Conservation (phyloP, 2,797 vertebrate genomes). For the Lutjanus argentimaculatus region DNA sequence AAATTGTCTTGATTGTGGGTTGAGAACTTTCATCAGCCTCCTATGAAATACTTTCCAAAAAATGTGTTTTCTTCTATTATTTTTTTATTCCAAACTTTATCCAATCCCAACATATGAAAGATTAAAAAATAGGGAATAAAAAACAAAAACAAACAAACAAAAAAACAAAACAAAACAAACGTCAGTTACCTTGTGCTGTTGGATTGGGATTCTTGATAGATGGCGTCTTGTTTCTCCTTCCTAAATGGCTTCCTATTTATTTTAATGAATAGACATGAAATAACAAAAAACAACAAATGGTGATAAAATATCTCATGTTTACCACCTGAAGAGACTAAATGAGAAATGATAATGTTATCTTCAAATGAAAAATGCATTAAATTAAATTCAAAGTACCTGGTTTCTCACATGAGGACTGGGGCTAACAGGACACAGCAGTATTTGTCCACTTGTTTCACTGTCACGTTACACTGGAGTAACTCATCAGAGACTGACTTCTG, state of each 20-base stretch:
- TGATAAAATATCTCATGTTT: not conserved
- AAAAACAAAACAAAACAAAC: too few relatives aligned
- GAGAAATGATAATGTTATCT: not conserved
- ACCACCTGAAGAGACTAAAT: not conserved
- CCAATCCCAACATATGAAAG: too few relatives aligned
- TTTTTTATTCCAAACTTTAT: too few relatives aligned
- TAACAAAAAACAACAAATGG: not conserved
- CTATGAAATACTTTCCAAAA: too few relatives aligned
- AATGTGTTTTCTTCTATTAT: too few relatives aligned
- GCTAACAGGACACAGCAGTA: not conserved
- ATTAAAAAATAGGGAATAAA: too few relatives aligned
- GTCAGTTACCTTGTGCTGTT: too few relatives aligned
- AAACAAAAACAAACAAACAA: too few relatives aligned
- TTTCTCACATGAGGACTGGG: not conserved
- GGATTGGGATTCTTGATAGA: not conserved
- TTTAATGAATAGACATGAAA: not conserved
- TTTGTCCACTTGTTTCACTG: not conserved
- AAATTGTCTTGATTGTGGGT: too few relatives aligned
- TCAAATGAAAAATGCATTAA: not conserved
- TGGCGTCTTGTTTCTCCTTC: too few relatives aligned
- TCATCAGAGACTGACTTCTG: not conserved
- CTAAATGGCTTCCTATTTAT: too few relatives aligned
- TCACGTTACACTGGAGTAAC: not conserved
- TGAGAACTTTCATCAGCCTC: too few relatives aligned
- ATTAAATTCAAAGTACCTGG: not conserved